A percentile compares a stretch with the other conserved stretches of the same genome.
Conservation (phyloP, 2,113 vertebrate species). For the Felis chaus region DNA sequence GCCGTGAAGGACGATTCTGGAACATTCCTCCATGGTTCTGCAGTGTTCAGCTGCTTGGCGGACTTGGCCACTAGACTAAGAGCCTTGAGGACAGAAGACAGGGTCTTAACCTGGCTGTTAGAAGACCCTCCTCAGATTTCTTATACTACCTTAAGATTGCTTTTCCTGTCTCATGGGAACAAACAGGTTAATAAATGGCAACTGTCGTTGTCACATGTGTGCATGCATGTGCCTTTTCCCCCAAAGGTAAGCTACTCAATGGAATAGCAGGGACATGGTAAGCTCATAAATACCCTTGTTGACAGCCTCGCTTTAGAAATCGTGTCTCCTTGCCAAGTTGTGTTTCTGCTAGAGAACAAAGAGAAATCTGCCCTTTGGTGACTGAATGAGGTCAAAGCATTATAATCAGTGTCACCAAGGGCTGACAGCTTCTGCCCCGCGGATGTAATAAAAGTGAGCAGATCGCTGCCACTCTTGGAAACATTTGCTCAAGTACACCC, state of each 20-base stretch:
- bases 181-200: not conserved
- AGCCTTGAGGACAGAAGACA: not conserved
- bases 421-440: not conserved
- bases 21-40: not conserved
- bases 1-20: not conserved
- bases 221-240: not conserved
- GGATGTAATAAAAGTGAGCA: not conserved
- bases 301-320: slow-evolving; percentile 23
- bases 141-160: not conserved
- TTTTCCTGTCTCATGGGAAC: not conserved
- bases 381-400: slow-evolving; percentile 36
- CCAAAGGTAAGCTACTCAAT: not conserved
- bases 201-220: not conserved
- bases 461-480: not conserved
- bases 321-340: not conserved
- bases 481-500: not conserved
- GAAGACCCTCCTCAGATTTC: not conserved
- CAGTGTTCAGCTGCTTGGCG: not conserved
- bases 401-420: not conserved
- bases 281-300: not conserved
- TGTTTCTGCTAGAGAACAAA: slow-evolving; percentile 49
- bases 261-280: not conserved
- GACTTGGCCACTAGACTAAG: not conserved
- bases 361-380: slow-evolving; percentile 20
- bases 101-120: not conserved